These are phyloP conservation scores for Magallana ariakensis DNA, from an alignment of 1,140 invertebrate genomes.

Conservation along the genomic window DNA sequence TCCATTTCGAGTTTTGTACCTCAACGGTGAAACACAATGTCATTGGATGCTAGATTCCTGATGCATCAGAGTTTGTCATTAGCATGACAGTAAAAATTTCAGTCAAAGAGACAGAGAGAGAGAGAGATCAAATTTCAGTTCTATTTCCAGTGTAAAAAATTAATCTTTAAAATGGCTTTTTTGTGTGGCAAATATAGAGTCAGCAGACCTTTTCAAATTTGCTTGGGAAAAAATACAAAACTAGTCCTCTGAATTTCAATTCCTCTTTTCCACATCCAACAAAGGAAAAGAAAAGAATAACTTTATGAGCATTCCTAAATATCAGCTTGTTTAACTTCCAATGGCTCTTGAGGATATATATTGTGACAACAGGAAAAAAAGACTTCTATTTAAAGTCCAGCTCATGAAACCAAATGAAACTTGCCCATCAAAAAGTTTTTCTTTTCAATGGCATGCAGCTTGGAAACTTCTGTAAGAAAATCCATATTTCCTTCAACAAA, in stretches of 20 bases:
- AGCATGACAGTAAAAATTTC: not conserved
- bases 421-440: not conserved
- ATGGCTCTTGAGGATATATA: not conserved
- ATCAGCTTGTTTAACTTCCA: not conserved
- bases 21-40: slow-evolving; percentile 13
- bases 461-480: not conserved
- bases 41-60: not conserved
- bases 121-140: not conserved
- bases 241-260: not conserved
- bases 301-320: not conserved
- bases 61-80: not conserved
- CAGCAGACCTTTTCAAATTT: slow-evolving; percentile 1
- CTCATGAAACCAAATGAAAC: not conserved
- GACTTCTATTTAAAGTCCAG: not conserved
- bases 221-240: not conserved
- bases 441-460: not conserved
- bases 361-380: not conserved
- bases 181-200: not conserved
- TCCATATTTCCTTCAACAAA: slow-evolving; percentile 17
- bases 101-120: not conserved
- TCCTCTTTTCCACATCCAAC: not conserved
- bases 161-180: not conserved
- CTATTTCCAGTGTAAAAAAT: not conserved
- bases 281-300: not conserved
- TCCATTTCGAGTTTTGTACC: not conserved